Evolutionary conservation across 2,797 vertebrate species (phyloP), one percentile per base, ranked within the genome.

Genomic region (Acomys russatus): DNA sequence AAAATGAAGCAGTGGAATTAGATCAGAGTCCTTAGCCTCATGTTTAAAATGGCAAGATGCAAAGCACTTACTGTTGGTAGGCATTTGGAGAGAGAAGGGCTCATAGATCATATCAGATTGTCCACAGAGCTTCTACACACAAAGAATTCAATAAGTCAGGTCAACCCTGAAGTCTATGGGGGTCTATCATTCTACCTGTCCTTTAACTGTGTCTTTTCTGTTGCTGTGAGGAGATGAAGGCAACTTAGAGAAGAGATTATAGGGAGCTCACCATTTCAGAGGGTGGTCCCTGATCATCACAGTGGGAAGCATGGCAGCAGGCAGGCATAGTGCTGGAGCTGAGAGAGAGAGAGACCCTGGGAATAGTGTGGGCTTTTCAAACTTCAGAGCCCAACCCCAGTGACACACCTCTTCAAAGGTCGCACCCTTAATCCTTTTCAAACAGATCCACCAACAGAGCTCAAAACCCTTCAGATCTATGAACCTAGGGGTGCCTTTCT

Each of bases 61-160:
- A 59, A 85, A 83, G 0, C 64, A 30, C 76, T n/a, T 74, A 12
- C 9, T 63, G 23, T 59, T 18, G 35, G 35, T 83, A 17, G 35
- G 28, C 28, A 28, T 94, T 95, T 86, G 35, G 70, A 63, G 38
- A 92, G 56, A 96, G 44, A 96, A 59, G 90, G 82, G 33, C 28
- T 84, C 54, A 11, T 76, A 63, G 66, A 25, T 84, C 80, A 33
- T n/a, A 18, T 77, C 80, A 93, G 28, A 90, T 90, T 95, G 54
- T 56, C 44, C 56, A 17, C 23, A 44, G 23, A 33, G 25, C 63
- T 91, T 94, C 11, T 49, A 17, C 51, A 44, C 33, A 89, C n/a
- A 51, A 78, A 94, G 84, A 92, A 91, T 86, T 89, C 44, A 74
- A 35, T 59, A 83, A 56, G 9, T 11, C 49, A 76, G 54, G 66